Conservation (phyloP, 2,797 vertebrate species). For the Amazonetta brasiliensis region DNA sequence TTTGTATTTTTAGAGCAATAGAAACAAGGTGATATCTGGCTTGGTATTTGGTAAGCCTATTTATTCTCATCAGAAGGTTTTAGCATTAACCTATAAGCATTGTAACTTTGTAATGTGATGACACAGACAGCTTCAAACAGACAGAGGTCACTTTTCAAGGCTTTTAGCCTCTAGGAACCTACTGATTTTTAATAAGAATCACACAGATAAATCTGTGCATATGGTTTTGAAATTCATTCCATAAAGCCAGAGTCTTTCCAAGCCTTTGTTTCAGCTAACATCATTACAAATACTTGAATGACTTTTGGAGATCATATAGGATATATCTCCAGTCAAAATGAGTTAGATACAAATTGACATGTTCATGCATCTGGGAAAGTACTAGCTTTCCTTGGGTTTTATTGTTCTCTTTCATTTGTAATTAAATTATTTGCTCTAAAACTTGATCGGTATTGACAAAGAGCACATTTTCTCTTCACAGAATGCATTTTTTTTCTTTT, state of each 20-base stretch:
- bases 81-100: neutral
- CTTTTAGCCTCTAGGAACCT: constrained; percentile 2
- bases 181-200: constrained; percentile 35
- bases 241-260: constrained; percentile 25
- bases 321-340: constrained; percentile 50
- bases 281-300: constrained; percentile 65
- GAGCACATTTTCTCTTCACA: neutral
- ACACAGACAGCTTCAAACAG: neutral
- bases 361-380: constrained; percentile 14
- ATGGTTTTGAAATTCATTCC: constrained; percentile 18
- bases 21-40: neutral
- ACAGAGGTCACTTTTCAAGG: constrained; percentile 40
- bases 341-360: constrained; percentile 55
- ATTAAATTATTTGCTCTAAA: constrained; percentile 30
- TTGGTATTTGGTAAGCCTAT: constrained; percentile 13
- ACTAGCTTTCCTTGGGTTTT: constrained; percentile 10
- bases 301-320: constrained; percentile 59
- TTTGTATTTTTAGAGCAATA: constrained; percentile 7
- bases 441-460: constrained; percentile 28
- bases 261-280: constrained; percentile 45
- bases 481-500: neutral
- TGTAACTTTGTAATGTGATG: neutral
- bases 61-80: constrained; percentile 10
- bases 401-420: constrained; percentile 34
- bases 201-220: neutral